A percentile compares a stretch with the other conserved stretches of the same genome.
phyloP scores from a whole-genome alignment of 2,797 vertebrate genomes.

The Tiaroga cobitis region DNA sequence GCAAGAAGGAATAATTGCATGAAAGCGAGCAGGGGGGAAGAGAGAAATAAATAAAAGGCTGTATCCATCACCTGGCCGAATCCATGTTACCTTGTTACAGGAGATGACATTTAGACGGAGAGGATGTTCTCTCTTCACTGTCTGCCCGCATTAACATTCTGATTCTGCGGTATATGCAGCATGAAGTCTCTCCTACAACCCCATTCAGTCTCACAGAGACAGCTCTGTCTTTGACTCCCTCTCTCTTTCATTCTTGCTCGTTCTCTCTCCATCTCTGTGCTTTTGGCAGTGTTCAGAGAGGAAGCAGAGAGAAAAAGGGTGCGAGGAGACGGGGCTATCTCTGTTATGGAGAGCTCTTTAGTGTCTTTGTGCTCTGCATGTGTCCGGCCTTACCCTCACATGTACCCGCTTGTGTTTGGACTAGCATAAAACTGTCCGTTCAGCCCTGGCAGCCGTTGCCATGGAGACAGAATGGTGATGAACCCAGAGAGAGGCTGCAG shows the following conservation, averaged over 20 bases:
- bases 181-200: slow-evolving; percentile 52
- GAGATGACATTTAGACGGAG: slow-evolving; percentile 38
- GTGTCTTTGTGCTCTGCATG: slow-evolving; percentile 66
- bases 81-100: slow-evolving; percentile 33
- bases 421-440: slow-evolving; percentile 60
- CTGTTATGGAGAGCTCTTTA: slow-evolving; percentile 60
- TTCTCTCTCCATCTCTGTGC: slow-evolving; percentile 30
- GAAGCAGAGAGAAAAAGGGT: slow-evolving; percentile 49
- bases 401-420: slow-evolving; percentile 70
- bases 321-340: slow-evolving; percentile 40
- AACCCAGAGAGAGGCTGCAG: slow-evolving; percentile 60
- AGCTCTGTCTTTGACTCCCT: slow-evolving; percentile 49
- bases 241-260: slow-evolving; percentile 46
- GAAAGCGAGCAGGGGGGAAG: slow-evolving; percentile 20
- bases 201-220: slow-evolving; percentile 58
- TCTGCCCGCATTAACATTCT: slow-evolving; percentile 62
- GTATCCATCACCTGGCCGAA: slow-evolving; percentile 40
- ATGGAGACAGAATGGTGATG: slow-evolving; percentile 68
- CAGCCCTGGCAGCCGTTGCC: slow-evolving; percentile 69
- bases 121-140: slow-evolving; percentile 46
- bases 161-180: slow-evolving; percentile 54
- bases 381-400: slow-evolving; percentile 66
- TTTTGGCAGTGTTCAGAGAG: slow-evolving; percentile 58
- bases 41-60: slow-evolving; percentile 51
- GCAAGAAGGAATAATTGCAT: slow-evolving; percentile 42